Conservation (phyloP, 2,888 invertebrate genomes). For the Dascillus cervinus region DNA sequence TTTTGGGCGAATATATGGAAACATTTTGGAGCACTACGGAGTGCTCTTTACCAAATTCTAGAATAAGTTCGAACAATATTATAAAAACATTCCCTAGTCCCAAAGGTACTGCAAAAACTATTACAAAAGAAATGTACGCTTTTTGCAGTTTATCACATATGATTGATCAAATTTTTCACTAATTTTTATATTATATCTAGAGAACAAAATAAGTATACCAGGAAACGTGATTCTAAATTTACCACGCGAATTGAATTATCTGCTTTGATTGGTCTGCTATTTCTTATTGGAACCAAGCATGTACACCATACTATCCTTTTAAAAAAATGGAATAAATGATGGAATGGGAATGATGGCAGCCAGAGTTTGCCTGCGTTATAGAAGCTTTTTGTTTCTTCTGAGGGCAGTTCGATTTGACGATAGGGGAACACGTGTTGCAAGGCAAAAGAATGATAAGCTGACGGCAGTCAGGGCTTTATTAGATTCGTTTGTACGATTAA, state of each 20-base stretch:
- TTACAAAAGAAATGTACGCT: too few relatives aligned
- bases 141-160: slow-evolving; percentile 1
- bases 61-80: too few relatives aligned
- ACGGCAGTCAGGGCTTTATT: neutral
- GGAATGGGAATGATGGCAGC: neutral
- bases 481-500: neutral
- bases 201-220: too few relatives aligned
- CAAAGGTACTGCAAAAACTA: too few relatives aligned
- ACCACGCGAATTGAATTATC: too few relatives aligned
- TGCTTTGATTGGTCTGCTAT: too few relatives aligned
- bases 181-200: slow-evolving; percentile 2
- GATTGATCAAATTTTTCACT: neutral
- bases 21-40: slow-evolving; percentile 1
- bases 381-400: too few relatives aligned
- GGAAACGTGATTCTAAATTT: neutral
- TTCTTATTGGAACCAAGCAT: neutral
- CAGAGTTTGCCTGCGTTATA: too few relatives aligned
- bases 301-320: neutral
- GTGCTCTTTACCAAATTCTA: too few relatives aligned
- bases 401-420: too few relatives aligned
- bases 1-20: slow-evolving; percentile 1
- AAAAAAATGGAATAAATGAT: neutral
- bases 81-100: too few relatives aligned
- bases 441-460: neutral
- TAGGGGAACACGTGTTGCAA: too few relatives aligned